These are phyloP conservation scores for Menura novaehollandiae DNA, from an alignment of 2,113 vertebrate species.

Conservation along the genomic window DNA sequence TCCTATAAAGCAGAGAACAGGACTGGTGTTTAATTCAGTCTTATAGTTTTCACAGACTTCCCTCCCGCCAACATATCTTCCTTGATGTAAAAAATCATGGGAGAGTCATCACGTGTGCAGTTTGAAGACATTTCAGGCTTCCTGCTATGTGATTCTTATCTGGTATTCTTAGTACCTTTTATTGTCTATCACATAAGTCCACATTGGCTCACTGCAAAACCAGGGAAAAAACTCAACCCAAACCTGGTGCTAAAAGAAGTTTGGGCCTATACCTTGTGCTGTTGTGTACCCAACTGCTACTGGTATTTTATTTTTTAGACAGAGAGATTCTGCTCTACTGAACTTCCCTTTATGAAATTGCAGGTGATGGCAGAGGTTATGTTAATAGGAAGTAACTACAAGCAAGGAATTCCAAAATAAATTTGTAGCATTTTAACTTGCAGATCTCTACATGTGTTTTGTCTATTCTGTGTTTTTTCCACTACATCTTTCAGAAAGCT, in stretches of 20 bases:
- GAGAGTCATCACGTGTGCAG: background rate
- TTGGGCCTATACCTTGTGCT: background rate
- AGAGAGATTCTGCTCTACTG: background rate
- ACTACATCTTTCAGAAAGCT: background rate
- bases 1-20: background rate
- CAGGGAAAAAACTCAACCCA: background rate
- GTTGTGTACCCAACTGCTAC: background rate
- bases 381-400: background rate
- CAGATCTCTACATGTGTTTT: background rate
- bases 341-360: background rate
- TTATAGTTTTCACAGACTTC: background rate
- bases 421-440: background rate
- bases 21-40: background rate
- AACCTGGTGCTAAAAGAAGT: rapidly evolving
- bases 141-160: background rate
- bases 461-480: background rate
- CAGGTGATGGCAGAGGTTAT: background rate
- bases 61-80: background rate
- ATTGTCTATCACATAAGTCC: background rate
- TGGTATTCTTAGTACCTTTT: background rate
- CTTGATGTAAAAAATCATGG: background rate
- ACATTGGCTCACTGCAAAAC: background rate
- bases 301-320: background rate
- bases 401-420: background rate
- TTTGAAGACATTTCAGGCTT: background rate